A percentile compares a stretch with the other conserved stretches of the same genome.
phyloP scores from a whole-genome alignment of 37 sponge, comb jelly and placozoan species.

The Beroe ovata region DNA sequence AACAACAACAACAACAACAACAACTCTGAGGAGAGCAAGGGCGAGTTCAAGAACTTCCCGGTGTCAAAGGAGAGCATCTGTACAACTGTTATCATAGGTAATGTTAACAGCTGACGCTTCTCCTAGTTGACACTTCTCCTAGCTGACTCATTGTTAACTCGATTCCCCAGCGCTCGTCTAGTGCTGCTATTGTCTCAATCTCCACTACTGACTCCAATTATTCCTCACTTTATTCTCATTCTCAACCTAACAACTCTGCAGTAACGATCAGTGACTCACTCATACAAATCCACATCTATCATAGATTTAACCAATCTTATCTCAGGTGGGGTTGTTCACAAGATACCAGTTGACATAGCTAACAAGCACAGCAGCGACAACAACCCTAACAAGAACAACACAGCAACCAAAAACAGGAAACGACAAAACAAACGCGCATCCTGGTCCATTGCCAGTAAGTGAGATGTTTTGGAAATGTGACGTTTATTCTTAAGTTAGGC shows the following conservation, averaged over 20 bases:
- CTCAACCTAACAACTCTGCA: too few species aligned
- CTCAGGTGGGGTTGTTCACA: slow-evolving; percentile 85
- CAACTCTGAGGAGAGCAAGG: not conserved
- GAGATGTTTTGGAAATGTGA: too few species aligned
- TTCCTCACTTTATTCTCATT: too few species aligned
- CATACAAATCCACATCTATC: too few species aligned
- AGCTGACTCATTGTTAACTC: too few species aligned
- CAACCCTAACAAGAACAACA: not conserved
- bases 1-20: not conserved
- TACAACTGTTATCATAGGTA: slow-evolving; percentile 51
- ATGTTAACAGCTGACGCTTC: too few species aligned
- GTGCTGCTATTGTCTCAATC: too few species aligned
- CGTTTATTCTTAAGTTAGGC: not conserved
- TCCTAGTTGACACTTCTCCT: too few species aligned
- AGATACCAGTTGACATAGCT: slow-evolving; percentile 74
- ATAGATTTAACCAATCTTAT: too few species aligned
- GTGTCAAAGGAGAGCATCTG: slow-evolving; percentile 24
- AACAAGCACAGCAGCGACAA: not conserved
- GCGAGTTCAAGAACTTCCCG: slow-evolving; percentile 54
- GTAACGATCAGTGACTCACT: too few species aligned
- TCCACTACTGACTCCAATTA: too few species aligned
- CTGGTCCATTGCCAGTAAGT: slow-evolving; percentile 59
- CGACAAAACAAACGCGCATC: slow-evolving; percentile 48
- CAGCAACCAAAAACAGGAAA: slow-evolving; percentile 22
- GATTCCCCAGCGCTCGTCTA: too few species aligned